A percentile compares a stretch with the other conserved stretches of the same genome.
Conservation (phyloP, 2,797 vertebrate species). For the Glyptemys insculpta region DNA sequence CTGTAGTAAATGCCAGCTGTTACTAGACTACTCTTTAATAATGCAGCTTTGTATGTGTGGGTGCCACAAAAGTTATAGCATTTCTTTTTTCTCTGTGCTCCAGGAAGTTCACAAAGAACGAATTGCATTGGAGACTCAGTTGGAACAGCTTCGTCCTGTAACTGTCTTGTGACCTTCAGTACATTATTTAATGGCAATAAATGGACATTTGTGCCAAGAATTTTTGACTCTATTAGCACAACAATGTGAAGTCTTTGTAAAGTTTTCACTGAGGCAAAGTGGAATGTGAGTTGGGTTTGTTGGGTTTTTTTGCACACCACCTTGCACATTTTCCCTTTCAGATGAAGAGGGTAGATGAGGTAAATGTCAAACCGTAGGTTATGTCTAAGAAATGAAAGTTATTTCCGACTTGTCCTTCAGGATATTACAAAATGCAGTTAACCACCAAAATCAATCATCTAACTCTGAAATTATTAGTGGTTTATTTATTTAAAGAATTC, state of each 20-base stretch:
- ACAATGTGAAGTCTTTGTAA: conserved; percentile 19
- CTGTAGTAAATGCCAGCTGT: not conserved
- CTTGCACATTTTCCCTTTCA: not conserved
- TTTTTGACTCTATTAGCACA: conserved; percentile 21
- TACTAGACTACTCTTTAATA: not conserved
- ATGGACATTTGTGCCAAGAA: conserved; percentile 19
- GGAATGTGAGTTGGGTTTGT: not conserved
- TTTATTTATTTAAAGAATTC: conserved; percentile 79
- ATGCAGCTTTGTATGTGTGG: accelerated
- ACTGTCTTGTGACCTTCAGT: conserved; percentile 85
- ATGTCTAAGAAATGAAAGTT: conserved; percentile 18
- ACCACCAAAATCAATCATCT: conserved; percentile 53
- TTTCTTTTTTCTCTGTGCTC: conserved; percentile 40
- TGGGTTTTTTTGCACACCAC: not conserved
- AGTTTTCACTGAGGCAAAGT: conserved; percentile 35
- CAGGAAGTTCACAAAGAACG: conserved; percentile 95
- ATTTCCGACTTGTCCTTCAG: not conserved
- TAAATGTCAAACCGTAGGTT: conserved; percentile 43
- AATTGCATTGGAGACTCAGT: conserved; percentile 93
- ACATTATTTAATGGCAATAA: not conserved
- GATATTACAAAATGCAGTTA: conserved; percentile 56
- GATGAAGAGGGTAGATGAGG: conserved; percentile 68
- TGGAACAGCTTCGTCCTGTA: conserved; percentile 92
- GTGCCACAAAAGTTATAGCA: not conserved
- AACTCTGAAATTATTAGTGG: conserved; percentile 50